Evolutionary conservation across 64 coral and sea anemone species (phyloP).

Genomic region (Stylophora pistillata): DNA sequence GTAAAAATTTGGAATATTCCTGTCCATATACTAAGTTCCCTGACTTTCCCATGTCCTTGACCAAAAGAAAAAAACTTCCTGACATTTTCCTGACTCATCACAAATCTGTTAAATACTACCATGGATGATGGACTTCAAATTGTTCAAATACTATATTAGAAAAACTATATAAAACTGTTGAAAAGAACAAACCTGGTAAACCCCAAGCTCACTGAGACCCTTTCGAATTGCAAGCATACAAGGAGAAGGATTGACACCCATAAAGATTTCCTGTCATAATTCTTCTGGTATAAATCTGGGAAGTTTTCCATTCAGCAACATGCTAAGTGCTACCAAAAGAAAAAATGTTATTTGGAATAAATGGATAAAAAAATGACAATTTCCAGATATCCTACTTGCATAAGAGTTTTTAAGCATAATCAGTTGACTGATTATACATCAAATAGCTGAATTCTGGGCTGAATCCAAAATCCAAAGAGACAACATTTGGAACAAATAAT

Average conservation of each 20-base stretch:
- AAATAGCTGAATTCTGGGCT: background rate
- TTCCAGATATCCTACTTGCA: background rate
- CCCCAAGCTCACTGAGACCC: constrained; percentile 38
- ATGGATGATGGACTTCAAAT: background rate
- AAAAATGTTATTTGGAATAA: background rate
- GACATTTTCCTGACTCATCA: too few relatives aligned
- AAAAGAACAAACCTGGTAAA: constrained; percentile 48
- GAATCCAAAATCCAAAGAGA: background rate
- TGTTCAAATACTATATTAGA: background rate
- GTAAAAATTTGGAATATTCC: too few relatives aligned
- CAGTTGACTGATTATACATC: background rate
- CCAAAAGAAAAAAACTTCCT: constrained; percentile 4
- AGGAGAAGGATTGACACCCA: background rate
- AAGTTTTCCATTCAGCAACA: constrained; percentile 52
- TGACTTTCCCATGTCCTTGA: too few relatives aligned
- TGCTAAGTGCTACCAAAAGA: constrained; percentile 34
- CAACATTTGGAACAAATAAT: background rate
- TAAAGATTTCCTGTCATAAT: constrained; percentile 25
- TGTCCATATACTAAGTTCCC: too few relatives aligned
- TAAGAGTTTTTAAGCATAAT: background rate
- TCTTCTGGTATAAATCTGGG: constrained; percentile 45
- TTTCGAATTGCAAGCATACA: constrained; percentile 24
- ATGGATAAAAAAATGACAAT: background rate
- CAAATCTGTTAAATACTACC: background rate
- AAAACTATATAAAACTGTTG: background rate